Conservation (phyloP, 2,797 vertebrate genomes). For the Synaphobranchus kaupii region DNA sequence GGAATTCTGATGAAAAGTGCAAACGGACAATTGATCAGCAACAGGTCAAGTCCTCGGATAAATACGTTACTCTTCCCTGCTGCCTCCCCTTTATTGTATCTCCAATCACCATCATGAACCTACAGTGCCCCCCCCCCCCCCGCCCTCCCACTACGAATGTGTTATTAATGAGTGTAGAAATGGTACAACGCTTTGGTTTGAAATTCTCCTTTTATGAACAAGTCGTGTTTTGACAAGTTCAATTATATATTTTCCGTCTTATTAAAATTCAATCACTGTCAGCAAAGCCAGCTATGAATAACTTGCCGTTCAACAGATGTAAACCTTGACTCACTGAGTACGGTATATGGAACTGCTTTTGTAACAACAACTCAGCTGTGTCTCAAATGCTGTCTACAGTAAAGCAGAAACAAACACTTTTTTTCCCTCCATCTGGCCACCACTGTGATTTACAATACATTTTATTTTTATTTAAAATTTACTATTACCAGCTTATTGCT, state of each 20-base stretch:
- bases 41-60: background rate
- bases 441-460: background rate
- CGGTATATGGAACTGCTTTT: background rate
- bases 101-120: background rate
- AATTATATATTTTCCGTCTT: constrained; percentile 21
- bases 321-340: constrained; percentile 13
- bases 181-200: background rate
- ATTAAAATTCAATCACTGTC: constrained; percentile 13
- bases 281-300: constrained; percentile 1
- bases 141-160: background rate
- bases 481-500: background rate
- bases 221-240: constrained; percentile 16
- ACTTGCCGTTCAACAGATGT: background rate
- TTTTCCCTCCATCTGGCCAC: background rate
- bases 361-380: background rate
- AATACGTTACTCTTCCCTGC: background rate
- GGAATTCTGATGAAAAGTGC: background rate
- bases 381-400: background rate
- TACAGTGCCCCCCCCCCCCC: background rate
- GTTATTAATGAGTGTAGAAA: background rate
- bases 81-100: background rate
- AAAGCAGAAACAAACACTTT: background rate
- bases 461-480: background rate
- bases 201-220: background rate
- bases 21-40: background rate